Percentiles rank a stretch among this genome's conserved stretches.
Conservation (phyloP, 2,113 vertebrate species). For the Aegotheles bennettii region DNA sequence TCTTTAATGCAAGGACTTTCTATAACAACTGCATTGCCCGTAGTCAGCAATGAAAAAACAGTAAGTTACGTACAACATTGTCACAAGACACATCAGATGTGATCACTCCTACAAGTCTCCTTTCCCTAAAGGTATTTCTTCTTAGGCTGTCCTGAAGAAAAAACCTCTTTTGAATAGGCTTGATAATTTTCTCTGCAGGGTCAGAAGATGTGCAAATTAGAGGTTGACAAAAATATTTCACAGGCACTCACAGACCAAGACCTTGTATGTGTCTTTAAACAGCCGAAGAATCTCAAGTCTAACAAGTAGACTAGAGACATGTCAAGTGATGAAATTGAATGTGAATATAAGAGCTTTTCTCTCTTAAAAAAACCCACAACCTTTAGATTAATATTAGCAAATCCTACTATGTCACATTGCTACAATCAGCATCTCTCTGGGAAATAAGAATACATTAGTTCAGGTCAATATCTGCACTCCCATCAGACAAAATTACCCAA, state of each 20-base stretch:
- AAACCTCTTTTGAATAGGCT: neutral
- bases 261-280: constrained; percentile 34
- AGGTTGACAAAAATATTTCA: constrained; percentile 41
- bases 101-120: neutral
- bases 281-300: constrained; percentile 17
- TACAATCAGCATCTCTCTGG: constrained; percentile 46
- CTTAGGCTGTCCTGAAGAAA: neutral
- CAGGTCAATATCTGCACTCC: constrained; percentile 58
- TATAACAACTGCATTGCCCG: neutral
- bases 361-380: constrained; percentile 11
- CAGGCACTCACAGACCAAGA: neutral
- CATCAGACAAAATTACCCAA: constrained; percentile 58
- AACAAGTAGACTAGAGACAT: neutral
- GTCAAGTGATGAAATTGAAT: constrained; percentile 33
- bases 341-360: constrained; percentile 37
- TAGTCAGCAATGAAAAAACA: neutral
- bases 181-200: constrained; percentile 19
- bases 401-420: constrained; percentile 10
- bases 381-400: constrained; percentile 43
- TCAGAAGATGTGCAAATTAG: constrained; percentile 34
- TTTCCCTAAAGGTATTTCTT: constrained; percentile 21
- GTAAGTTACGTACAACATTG: neutral
- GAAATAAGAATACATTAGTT: constrained; percentile 63
- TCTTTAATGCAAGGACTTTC: neutral
- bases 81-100: neutral